Percentiles rank a stretch among this genome's conserved stretches.
phyloP scores from a whole-genome alignment of 2,113 vertebrate genomes.

The Poeciliopsis turrubarensis region DNA sequence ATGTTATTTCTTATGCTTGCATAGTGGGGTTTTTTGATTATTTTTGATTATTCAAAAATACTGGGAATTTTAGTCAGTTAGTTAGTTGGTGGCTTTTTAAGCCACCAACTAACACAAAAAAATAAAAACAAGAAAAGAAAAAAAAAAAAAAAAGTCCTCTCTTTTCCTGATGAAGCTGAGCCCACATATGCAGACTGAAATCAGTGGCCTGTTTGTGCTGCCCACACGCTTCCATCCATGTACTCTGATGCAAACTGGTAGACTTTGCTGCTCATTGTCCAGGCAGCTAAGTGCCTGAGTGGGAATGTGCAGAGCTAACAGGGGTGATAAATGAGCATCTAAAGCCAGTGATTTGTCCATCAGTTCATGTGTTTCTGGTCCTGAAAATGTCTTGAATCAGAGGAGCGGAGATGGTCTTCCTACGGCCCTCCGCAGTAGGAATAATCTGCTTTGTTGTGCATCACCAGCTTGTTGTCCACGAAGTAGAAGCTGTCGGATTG shows the following conservation, averaged over 20 bases:
- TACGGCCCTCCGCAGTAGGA: conserved; percentile 93
- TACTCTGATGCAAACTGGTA: conserved; percentile 42
- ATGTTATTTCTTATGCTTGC: background rate
- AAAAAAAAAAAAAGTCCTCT: conserved; percentile 4
- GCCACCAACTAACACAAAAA: background rate
- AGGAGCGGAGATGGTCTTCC: conserved; percentile 44
- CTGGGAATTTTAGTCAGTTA: too few species aligned
- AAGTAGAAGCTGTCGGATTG: conserved; percentile 99
- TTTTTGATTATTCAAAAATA: too few species aligned
- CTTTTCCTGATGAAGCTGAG: conserved; percentile 33
- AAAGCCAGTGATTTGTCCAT: conserved; percentile 50
- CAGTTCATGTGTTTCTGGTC: conserved; percentile 61
- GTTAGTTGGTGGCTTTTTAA: too few species aligned
- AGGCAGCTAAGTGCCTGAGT: conserved; percentile 48
- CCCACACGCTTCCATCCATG: conserved; percentile 48
- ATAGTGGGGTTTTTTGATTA: background rate
- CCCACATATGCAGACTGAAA: conserved; percentile 51
- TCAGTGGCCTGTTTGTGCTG: conserved; percentile 55
- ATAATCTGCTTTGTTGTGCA: conserved; percentile 99
- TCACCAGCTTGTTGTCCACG: conserved; percentile 98
- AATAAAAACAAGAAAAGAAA: conserved; percentile 13
- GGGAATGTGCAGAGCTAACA: conserved; percentile 38
- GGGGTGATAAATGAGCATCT: conserved; percentile 28
- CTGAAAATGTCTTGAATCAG: conserved; percentile 48
- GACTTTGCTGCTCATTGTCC: conserved; percentile 50